Conservation (phyloP, 2,888 invertebrate species). For the Mimumesa dahlbomi region DNA sequence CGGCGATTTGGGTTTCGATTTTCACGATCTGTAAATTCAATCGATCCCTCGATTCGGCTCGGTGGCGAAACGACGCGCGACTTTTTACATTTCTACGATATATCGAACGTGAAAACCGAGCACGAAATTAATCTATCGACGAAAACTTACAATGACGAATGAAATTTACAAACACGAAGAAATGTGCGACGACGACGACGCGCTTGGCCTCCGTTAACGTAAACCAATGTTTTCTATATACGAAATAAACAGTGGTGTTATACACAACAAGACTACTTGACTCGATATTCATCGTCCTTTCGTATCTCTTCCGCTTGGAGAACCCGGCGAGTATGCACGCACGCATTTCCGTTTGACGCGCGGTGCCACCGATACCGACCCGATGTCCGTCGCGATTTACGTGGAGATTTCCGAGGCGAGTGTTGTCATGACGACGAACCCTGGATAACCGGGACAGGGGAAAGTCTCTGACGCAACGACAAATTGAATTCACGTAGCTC, state of each 20-base stretch:
- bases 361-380: too few relatives aligned
- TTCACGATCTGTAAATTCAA: too few relatives aligned
- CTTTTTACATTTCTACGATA: slow-evolving; percentile 8
- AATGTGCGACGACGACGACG: slow-evolving; percentile 16
- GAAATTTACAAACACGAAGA: slow-evolving; percentile 23
- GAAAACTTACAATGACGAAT: too few relatives aligned
- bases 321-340: too few relatives aligned
- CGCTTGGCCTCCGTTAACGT: slow-evolving; percentile 51
- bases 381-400: too few relatives aligned
- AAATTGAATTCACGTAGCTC: too few relatives aligned
- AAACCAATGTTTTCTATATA: slow-evolving; percentile 71
- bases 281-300: neutral
- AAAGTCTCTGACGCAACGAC: neutral
- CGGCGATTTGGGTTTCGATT: neutral
- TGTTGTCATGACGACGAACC: slow-evolving; percentile 65
- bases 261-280: neutral
- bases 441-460: slow-evolving; percentile 66
- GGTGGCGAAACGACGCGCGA: too few relatives aligned
- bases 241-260: slow-evolving; percentile 66
- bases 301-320: too few relatives aligned
- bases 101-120: neutral
- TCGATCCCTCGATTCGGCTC: neutral
- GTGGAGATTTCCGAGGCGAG: slow-evolving; percentile 19
- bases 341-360: too few relatives aligned
- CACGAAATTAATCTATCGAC: neutral